Percentiles rank a stretch among this genome's conserved stretches.
phyloP scores from a whole-genome alignment of 2,113 vertebrate genomes.

The Jaculus jaculus region DNA sequence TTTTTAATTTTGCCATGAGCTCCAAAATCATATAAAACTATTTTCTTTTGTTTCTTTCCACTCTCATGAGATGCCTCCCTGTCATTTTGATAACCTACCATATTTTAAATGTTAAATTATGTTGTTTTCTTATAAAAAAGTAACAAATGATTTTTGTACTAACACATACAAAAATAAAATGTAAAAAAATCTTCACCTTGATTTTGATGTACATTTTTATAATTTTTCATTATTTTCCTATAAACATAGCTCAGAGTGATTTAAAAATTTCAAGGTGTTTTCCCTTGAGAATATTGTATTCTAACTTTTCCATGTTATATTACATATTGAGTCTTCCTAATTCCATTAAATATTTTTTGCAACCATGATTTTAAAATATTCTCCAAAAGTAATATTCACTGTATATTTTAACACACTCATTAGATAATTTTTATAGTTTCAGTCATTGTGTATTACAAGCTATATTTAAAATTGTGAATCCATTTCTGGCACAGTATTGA shows the following conservation, averaged over 20 bases:
- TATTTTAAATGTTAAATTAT: neutral
- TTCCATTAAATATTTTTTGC: neutral
- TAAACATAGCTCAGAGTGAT: neutral
- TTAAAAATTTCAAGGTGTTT: neutral
- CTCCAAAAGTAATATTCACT: neutral
- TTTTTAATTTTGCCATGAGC: neutral
- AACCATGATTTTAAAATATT: neutral
- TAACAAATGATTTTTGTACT: neutral
- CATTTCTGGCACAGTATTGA: neutral
- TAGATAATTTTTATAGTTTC: neutral
- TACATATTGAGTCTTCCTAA: neutral
- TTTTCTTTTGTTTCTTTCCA: neutral
- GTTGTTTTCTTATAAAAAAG: neutral
- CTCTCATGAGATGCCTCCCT: neutral
- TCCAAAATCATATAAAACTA: neutral
- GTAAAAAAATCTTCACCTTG: neutral
- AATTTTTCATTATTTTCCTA: neutral
- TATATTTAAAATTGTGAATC: neutral
- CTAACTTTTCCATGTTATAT: neutral
- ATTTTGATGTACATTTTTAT: neutral
- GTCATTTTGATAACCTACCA: conserved; percentile 4
- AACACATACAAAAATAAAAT: neutral
- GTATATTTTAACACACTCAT: neutral
- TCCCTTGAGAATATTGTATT: neutral
- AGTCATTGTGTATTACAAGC: neutral